Conservation (phyloP, 2,113 vertebrate species). For the Lasiurus cinereus region DNA sequence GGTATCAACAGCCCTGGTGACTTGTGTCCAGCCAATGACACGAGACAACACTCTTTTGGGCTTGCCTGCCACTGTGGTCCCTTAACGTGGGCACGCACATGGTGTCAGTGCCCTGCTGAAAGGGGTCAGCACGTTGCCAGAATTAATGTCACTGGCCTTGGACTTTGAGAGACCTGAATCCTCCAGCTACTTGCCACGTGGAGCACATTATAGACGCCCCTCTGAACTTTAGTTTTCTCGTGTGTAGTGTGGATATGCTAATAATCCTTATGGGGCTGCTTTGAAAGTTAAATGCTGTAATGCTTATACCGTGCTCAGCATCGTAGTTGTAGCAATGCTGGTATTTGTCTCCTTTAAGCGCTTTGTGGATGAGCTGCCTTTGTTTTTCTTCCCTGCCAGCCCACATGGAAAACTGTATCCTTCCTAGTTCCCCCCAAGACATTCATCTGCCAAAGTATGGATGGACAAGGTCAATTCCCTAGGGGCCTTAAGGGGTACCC, state of each 20-base stretch:
- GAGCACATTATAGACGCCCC: neutral
- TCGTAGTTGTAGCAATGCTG: neutral
- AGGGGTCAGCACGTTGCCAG: neutral
- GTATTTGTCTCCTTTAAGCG: neutral
- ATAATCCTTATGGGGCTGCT: neutral
- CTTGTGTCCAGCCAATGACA: neutral
- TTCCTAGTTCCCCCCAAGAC: neutral
- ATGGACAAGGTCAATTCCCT: neutral
- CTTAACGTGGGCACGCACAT: neutral
- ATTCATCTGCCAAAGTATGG: neutral
- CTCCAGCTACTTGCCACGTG: neutral
- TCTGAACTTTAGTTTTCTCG: neutral
- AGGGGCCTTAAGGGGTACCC: too few relatives aligned
- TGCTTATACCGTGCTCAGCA: neutral
- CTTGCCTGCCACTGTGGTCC: neutral
- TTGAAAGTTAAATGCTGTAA: conserved; percentile 5
- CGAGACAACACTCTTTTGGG: neutral
- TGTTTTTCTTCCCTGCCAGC: neutral
- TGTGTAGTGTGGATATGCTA: neutral
- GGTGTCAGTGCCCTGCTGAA: neutral
- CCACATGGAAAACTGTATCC: neutral
- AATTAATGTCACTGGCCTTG: neutral
- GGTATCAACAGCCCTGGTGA: neutral
- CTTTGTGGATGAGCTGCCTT: neutral
- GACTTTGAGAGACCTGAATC: neutral